phyloP scores from a whole-genome alignment of 2,113 vertebrate genomes.

The Archocentrus centrarchus region DNA sequence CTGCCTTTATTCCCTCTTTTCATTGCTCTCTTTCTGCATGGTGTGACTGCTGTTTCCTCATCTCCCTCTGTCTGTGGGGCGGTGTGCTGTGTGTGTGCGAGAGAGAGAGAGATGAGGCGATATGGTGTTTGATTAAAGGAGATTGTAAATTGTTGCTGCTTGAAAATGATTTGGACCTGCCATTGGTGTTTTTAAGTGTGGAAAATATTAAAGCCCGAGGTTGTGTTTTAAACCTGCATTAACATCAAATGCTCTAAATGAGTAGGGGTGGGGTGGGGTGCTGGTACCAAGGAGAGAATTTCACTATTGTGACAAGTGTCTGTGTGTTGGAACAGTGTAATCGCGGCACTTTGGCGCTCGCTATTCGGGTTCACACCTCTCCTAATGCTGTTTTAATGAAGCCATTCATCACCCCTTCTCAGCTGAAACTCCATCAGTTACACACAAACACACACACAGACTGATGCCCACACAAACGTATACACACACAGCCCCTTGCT shows the following conservation, averaged over 20 bases:
- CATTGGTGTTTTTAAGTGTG: slow-evolving; percentile 4
- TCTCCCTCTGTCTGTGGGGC: slow-evolving; percentile 25
- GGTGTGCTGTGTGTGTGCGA: not conserved
- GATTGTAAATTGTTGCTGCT: slow-evolving; percentile 6
- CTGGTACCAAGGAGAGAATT: slow-evolving; percentile 38
- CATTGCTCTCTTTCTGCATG: slow-evolving; percentile 30
- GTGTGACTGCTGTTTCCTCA: slow-evolving; percentile 48
- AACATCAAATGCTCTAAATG: slow-evolving; percentile 31
- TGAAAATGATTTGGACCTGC: slow-evolving; percentile 17
- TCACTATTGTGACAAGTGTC: slow-evolving; percentile 40
- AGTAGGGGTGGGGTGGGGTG: not conserved
- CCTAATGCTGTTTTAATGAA: slow-evolving; percentile 86
- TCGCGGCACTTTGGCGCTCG: slow-evolving; percentile 35
- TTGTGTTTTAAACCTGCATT: slow-evolving; percentile 2
- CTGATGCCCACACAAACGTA: not conserved
- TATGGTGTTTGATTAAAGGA: slow-evolving; percentile 5
- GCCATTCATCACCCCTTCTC: slow-evolving; percentile 79
- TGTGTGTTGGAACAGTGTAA: slow-evolving; percentile 41
- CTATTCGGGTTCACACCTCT: slow-evolving; percentile 70
- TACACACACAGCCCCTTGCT: slow-evolving; percentile 2
- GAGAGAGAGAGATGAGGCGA: not conserved
- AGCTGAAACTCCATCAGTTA: slow-evolving; percentile 57
- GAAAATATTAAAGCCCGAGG: not conserved
- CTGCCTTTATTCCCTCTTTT: slow-evolving; percentile 23
- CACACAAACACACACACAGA: slow-evolving; percentile 15